phyloP scores from a whole-genome alignment of 2,113 vertebrate genomes.

The Acanthochromis polyacanthus region DNA sequence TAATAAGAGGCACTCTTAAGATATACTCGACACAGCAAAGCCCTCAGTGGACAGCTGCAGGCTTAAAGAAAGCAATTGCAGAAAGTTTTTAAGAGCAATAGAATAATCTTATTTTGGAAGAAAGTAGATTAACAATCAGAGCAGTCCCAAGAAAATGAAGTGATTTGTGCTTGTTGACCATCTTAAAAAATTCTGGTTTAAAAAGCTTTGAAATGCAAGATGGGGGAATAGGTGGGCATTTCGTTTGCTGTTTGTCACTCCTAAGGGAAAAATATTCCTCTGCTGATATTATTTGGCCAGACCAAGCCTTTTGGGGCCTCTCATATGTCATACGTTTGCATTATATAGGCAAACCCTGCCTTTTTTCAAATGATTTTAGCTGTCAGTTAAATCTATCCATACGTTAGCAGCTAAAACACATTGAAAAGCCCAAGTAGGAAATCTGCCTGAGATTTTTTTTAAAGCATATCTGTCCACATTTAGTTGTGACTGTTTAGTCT shows the following conservation, averaged over 20 bases:
- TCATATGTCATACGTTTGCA: background rate
- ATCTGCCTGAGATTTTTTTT: no score
- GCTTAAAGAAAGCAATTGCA: slow-evolving; percentile 77
- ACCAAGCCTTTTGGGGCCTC: no score
- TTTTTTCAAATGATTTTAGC: no score
- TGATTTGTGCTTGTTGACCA: slow-evolving; percentile 68
- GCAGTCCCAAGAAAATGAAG: slow-evolving; percentile 69
- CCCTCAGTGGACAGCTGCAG: slow-evolving; percentile 78
- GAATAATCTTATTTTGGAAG: slow-evolving; percentile 79
- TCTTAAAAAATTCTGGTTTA: slow-evolving; percentile 57
- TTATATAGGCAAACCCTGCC: no score
- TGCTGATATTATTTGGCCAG: no score
- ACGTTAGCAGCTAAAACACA: no score
- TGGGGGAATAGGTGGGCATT: slow-evolving; percentile 43
- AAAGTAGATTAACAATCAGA: slow-evolving; percentile 81
- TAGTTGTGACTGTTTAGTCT: no score
- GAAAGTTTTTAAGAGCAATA: slow-evolving; percentile 76
- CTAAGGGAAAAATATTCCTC: background rate
- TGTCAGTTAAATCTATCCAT: no score
- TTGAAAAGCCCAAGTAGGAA: no score
- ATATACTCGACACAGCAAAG: slow-evolving; percentile 78
- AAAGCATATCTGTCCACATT: no score
- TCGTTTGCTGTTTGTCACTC: slow-evolving; percentile 43
- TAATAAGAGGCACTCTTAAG: slow-evolving; percentile 72
- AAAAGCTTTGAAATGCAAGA: slow-evolving; percentile 33